These are phyloP conservation scores for Tachina lurida DNA, from an alignment of 2,888 invertebrate genomes.

Conservation along the genomic window DNA sequence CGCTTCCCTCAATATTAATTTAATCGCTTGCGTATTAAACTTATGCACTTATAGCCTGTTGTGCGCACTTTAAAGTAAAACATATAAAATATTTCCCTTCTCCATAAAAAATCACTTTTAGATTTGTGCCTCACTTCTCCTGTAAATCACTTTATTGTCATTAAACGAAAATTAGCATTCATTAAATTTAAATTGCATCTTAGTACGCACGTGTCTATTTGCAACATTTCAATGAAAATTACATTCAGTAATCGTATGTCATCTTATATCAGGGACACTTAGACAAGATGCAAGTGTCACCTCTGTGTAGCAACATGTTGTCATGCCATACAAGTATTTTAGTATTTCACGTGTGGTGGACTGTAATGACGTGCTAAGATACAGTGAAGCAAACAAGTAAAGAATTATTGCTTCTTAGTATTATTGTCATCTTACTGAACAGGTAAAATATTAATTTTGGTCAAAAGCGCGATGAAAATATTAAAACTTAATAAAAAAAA, in stretches of 20 bases:
- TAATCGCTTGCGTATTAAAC: too few relatives aligned
- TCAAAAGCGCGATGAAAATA: too few relatives aligned
- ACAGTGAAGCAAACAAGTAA: not conserved
- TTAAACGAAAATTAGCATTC: conserved; percentile 38
- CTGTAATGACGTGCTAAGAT: not conserved
- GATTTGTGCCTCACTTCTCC: not conserved
- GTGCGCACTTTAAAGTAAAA: too few relatives aligned
- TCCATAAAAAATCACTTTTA: conserved; percentile 18
- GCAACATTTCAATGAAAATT: conserved; percentile 42
- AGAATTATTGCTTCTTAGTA: not conserved
- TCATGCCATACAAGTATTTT: conserved; percentile 23
- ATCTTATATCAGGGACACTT: conserved; percentile 27
- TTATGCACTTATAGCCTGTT: too few relatives aligned
- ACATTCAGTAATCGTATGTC: conserved; percentile 43
- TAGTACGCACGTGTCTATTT: conserved; percentile 23
- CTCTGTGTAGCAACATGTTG: conserved; percentile 38
- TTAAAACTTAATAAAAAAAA: too few relatives aligned
- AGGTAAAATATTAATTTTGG: too few relatives aligned
- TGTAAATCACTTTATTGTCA: conserved; percentile 24
- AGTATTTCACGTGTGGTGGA: conserved; percentile 10
- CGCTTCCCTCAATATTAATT: too few relatives aligned
- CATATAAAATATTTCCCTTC: not conserved
- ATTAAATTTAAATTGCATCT: conserved; percentile 37
- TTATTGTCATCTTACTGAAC: too few relatives aligned
- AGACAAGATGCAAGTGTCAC: conserved; percentile 54